phyloP scores from a whole-genome alignment of 2,113 vertebrate species.

The Equus quagga region DNA sequence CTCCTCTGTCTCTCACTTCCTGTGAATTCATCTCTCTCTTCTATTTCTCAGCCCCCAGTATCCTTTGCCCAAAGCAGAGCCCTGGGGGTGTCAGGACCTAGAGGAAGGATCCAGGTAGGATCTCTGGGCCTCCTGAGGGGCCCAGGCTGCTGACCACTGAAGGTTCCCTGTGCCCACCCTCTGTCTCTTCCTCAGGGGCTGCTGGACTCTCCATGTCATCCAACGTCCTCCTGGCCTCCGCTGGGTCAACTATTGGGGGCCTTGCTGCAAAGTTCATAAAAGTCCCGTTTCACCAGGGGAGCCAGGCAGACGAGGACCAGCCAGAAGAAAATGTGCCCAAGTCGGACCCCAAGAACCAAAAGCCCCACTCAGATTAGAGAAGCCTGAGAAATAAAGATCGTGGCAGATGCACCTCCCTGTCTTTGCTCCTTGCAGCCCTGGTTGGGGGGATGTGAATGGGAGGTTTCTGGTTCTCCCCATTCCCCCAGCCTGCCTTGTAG shows the following conservation, averaged over 20 bases:
- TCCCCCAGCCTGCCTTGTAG: neutral
- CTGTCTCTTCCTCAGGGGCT: conserved; percentile 37
- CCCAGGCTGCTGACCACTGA: too few species aligned
- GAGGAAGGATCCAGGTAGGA: neutral
- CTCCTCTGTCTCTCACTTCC: neutral
- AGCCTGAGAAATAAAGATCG: conserved; percentile 54
- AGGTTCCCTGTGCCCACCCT: neutral
- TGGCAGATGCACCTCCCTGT: neutral
- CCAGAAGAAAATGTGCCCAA: neutral
- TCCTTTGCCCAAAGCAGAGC: neutral
- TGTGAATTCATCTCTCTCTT: too few species aligned
- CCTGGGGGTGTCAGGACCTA: neutral
- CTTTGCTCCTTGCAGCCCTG: neutral
- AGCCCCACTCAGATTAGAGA: fast-evolving
- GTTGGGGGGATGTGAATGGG: neutral
- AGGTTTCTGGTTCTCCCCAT: fast-evolving
- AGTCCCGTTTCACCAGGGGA: neutral
- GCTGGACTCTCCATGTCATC: neutral
- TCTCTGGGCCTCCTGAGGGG: neutral
- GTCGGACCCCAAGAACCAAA: neutral
- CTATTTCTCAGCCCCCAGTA: neutral
- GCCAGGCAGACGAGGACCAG: neutral
- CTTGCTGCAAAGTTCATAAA: neutral
- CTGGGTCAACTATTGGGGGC: neutral
- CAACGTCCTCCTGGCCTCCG: fast-evolving